These are phyloP conservation scores for Anguilla japonica DNA, from an alignment of 2,113 vertebrate species.

Conservation along the genomic window DNA sequence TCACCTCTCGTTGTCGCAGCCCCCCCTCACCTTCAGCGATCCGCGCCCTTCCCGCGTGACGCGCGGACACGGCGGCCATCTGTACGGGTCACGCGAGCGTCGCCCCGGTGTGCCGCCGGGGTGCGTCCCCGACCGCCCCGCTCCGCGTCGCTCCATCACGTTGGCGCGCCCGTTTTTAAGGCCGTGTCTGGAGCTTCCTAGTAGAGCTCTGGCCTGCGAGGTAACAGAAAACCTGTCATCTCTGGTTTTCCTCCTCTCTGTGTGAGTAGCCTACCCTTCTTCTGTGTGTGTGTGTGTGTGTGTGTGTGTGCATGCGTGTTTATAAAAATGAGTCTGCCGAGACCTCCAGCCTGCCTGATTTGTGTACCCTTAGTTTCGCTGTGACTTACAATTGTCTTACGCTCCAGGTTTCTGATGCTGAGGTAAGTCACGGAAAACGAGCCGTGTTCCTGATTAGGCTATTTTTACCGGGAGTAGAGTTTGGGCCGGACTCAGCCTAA, in stretches of 20 bases:
- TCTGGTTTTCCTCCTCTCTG: not conserved
- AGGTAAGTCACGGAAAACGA: constrained; percentile 44
- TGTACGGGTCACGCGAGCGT: not conserved
- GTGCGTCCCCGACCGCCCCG: not conserved
- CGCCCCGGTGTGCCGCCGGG: not conserved
- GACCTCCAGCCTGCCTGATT: constrained; percentile 48
- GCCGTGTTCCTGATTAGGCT: constrained; percentile 37
- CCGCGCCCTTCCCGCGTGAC: not conserved
- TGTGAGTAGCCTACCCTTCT: constrained; percentile 22
- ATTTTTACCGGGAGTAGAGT: constrained; percentile 26
- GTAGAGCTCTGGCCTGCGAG: not conserved
- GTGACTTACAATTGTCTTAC: constrained; percentile 50
- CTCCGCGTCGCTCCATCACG: not conserved
- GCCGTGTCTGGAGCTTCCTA: not conserved
- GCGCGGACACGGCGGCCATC: not conserved
- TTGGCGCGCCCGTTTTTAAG: not conserved
- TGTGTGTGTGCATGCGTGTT: constrained; percentile 28
- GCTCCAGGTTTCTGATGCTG: constrained; percentile 40
- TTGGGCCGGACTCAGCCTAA: not conserved
- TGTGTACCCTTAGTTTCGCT: constrained; percentile 55
- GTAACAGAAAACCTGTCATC: too few species aligned
- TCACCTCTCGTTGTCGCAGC: not conserved
- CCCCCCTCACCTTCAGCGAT: constrained; percentile 2
- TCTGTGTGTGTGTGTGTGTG: constrained; percentile 30
- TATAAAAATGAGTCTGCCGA: constrained; percentile 34